These are phyloP conservation scores for Meloidogyne chitwoodi DNA, from an alignment of 1,140 invertebrate species.

Conservation along the genomic window DNA sequence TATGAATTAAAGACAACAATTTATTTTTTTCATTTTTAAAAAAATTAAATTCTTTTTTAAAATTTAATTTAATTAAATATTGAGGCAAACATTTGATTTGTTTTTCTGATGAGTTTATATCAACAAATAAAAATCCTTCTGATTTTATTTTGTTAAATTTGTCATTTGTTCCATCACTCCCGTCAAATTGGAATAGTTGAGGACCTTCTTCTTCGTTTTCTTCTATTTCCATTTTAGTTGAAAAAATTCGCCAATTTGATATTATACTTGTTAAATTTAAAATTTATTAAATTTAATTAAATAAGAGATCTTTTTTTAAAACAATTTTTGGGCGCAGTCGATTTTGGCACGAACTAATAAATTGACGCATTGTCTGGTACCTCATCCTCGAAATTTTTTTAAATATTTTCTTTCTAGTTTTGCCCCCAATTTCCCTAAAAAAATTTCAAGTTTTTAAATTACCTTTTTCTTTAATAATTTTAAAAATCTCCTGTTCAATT, in stretches of 20 bases:
- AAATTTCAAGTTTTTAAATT: too few relatives aligned
- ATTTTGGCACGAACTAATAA: too few relatives aligned
- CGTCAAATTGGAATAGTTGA: conserved; percentile 38
- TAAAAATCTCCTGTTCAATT: too few relatives aligned
- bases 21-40: conserved; percentile 26
- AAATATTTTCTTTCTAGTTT: too few relatives aligned
- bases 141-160: conserved; percentile 37
- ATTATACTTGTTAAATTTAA: conserved; percentile 30
- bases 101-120: conserved; percentile 20
- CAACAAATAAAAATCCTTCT: conserved; percentile 28
- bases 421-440: too few relatives aligned
- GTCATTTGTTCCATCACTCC: conserved; percentile 32
- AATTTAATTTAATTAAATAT: background rate
- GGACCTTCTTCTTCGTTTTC: conserved; percentile 1
- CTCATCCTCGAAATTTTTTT: too few relatives aligned
- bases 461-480: too few relatives aligned
- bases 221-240: background rate
- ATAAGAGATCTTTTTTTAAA: too few relatives aligned
- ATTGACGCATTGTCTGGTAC: too few relatives aligned
- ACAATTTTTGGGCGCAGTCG: too few relatives aligned
- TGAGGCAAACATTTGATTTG: background rate
- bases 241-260: conserved; percentile 32
- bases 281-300: too few relatives aligned
- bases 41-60: background rate
- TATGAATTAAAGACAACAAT: conserved; percentile 24